These are phyloP conservation scores for Leptinotarsa peninsularis DNA, from an alignment of 2,888 invertebrate species.

Conservation along the genomic window DNA sequence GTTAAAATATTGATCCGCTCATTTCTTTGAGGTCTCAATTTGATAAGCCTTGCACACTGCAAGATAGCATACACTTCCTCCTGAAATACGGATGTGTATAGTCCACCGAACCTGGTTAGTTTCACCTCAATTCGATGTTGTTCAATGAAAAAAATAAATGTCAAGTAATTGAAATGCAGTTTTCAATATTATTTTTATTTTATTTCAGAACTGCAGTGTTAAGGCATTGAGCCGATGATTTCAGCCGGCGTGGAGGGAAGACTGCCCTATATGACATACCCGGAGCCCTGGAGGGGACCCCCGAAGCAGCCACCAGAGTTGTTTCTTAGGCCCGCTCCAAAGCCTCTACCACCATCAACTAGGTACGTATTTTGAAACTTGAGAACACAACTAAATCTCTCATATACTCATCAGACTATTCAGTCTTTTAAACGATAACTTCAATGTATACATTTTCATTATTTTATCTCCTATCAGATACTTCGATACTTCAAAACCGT, in stretches of 20 bases:
- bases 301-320: constrained; percentile 71
- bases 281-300: constrained; percentile 72
- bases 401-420: neutral
- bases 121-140: too few species aligned
- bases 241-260: constrained; percentile 78
- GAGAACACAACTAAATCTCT: too few species aligned
- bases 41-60: too few species aligned
- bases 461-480: constrained; percentile 36
- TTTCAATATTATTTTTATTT: constrained; percentile 27
- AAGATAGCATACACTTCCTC: too few species aligned
- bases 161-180: neutral
- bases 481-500: constrained; percentile 32
- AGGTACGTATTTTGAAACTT: constrained; percentile 62
- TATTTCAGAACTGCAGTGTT: constrained; percentile 65
- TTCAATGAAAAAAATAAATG: too few species aligned
- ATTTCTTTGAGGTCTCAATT: too few species aligned
- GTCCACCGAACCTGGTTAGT: too few species aligned
- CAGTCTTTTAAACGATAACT: neutral
- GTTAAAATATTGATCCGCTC: too few species aligned
- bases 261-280: constrained; percentile 67
- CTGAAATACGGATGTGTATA: too few species aligned
- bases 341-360: constrained; percentile 68
- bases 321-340: constrained; percentile 76
- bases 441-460: constrained; percentile 13
- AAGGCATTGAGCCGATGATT: constrained; percentile 71